Base-by-base conservation (phyloP, 2,888 invertebrate genomes). In the Sinopyrophorus schimmeli region DNA sequence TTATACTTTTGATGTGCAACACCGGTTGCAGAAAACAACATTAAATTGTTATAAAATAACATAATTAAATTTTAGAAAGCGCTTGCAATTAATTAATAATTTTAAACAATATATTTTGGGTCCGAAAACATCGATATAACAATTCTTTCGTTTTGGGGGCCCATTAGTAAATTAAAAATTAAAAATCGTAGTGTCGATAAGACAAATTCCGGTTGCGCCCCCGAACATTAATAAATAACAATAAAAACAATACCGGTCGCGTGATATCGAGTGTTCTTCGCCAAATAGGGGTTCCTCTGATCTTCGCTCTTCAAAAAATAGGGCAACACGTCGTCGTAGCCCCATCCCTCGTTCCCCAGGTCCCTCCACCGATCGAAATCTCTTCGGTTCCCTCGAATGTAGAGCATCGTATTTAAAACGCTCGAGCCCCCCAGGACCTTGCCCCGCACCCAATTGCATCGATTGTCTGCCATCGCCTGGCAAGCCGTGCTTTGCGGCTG, bases 311-410 rank as follows among this genome's bases (percentile, higher is more conserved):
- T 93, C 66, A 84, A 84, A 68, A 92, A 92, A 65, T 92, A 92
- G 0, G 86, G 86, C 20, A 93, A 70, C 0, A 91, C 80, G 54
- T 89, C 87, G 40, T 90, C 83, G 69, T 81, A 92, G 1, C 87
- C 82, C 96, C 96, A 96, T 2, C 94, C 94, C 0, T 83, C 79
- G 69, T 92, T 92, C 0, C 94, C 94, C 17, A 86, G 76, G 0
- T 81, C 77, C 21, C 87, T 89, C 95, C 95, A 96, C 39, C 86
- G 81, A 70, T 94, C 89, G 67, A 82, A 96, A 71, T 95, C 94
- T 1, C 87, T 76, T 43, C 81, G 80, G 70, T 93, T 93, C 0
- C 95, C 95, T 52, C 95, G 77, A 27, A 94, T 83, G 69, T 96
- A 95, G 0, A 93, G 78, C 93, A 94, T 93, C 1, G 90, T 90